These are phyloP conservation scores for Prionailurus viverrinus DNA, from an alignment of 2,113 vertebrate genomes.

Conservation along the genomic window DNA sequence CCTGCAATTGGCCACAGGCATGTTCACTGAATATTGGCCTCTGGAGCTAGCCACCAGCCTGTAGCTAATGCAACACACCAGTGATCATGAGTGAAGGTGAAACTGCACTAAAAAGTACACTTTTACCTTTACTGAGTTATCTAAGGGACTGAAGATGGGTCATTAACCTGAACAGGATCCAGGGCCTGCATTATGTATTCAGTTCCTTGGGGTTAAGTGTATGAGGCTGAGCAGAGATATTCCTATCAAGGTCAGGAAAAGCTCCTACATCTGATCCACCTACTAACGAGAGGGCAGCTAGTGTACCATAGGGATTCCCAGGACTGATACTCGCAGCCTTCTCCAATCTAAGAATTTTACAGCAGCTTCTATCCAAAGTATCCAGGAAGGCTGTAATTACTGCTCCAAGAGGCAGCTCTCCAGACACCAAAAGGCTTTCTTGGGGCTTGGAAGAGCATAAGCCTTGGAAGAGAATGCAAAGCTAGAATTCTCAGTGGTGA, in stretches of 20 bases:
- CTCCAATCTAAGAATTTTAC: not conserved
- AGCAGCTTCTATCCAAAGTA: not conserved
- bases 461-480: not conserved
- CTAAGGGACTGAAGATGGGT: not conserved
- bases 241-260: constrained; percentile 12
- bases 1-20: not conserved
- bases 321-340: not conserved
- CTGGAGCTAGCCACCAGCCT: not conserved
- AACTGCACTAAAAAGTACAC: not conserved
- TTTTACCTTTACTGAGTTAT: constrained; percentile 33
- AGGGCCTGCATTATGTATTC: not conserved
- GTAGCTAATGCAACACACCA: not conserved
- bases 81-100: constrained; percentile 54
- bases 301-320: not conserved
- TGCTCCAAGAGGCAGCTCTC: not conserved
- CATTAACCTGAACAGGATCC: constrained; percentile 7
- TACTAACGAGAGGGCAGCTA: not conserved
- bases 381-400: not conserved
- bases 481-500: not conserved
- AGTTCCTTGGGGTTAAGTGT: not conserved
- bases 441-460: too few species aligned
- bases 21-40: not conserved
- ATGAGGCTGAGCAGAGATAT: not conserved
- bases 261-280: not conserved
- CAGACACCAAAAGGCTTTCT: not conserved